Evolutionary conservation across 2,797 vertebrate genomes (phyloP), one percentile per base, ranked within the genome.

Genomic region (Spondyliosoma cantharus): DNA sequence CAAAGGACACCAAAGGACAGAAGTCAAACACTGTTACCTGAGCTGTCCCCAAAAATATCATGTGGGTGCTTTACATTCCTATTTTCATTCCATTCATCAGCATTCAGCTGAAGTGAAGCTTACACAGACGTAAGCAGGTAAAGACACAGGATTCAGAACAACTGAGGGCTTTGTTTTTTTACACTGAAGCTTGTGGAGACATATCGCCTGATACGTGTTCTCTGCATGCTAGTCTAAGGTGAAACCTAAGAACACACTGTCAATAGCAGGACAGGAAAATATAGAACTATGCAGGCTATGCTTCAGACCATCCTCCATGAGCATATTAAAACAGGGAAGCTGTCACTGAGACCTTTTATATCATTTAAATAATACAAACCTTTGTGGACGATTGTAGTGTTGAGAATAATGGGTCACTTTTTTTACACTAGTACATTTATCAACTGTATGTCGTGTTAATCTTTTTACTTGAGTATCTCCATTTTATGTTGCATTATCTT

Each of bases 51-150:
- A 76, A 61, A 83, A 85, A 81, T 67, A 73, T 52, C 17, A 0
- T 19, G 53, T 76, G 82, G 84, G 83, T 63, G 77, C 85, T 66
- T 69, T 43, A 49, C 48, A n/a, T 42, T 57, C 22, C 14, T 82
- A 15, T 85, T 87, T 84, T 56, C 46, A 54, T 61, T 22, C 43
- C 60, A 57, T 50, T 88, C 82, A 90, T 82, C 81, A 91, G 66
- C 72, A 73, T 27, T 52, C 14, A 6, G 32, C 3, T 50, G 25
- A 49, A 61, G 56, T 20, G 45, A 58, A 73, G n/a, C 57, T 74
- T 22, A 48, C 24, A 75, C 6, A 52, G 14, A 70, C n/a, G 53
- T 22, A 62, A 53, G 60, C 29, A 11, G 24, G 46, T 7, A 53
- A 64, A 68, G 16, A 76, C 59, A 83, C 75, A 81, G 7, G 22